Evolutionary conservation across 1,140 invertebrate species (phyloP).

Genomic region (Grapholita molesta): DNA sequence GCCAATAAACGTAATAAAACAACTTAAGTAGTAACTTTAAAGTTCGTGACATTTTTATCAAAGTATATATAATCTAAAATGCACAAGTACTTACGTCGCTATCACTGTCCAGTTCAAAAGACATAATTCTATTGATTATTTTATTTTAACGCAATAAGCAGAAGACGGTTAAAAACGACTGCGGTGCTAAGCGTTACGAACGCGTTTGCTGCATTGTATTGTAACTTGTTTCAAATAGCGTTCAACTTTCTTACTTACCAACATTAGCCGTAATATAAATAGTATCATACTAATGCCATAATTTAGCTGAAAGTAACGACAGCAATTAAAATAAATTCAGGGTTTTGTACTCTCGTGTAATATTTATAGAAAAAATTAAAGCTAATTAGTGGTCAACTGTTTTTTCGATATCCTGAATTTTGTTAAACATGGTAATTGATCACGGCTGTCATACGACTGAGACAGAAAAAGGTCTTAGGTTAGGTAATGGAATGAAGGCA

Average conservation of each 20-base stretch:
- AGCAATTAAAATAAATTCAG: not conserved
- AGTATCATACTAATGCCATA: not conserved
- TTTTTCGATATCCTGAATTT: too few species aligned
- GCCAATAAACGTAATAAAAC: too few species aligned
- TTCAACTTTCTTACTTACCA: conserved; percentile 11
- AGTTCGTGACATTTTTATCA: too few species aligned
- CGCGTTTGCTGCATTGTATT: not conserved
- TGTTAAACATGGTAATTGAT: too few species aligned
- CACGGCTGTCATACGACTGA: too few species aligned
- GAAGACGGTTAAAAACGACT: not conserved
- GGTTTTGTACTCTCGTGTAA: too few species aligned
- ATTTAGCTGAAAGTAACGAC: not conserved
- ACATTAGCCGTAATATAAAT: not conserved
- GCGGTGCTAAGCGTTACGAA: not conserved
- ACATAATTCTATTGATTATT: conserved; percentile 4
- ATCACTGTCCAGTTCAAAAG: conserved; percentile 28
- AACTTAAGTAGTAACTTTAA: too few species aligned
- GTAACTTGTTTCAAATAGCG: not conserved
- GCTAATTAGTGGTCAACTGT: too few species aligned
- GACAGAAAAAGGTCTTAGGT: too few species aligned
- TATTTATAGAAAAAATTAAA: too few species aligned
- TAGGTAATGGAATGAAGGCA: too few species aligned
- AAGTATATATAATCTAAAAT: too few species aligned
- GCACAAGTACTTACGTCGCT: conserved; percentile 34
- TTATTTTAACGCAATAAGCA: conserved; percentile 16